These are phyloP conservation scores for Epizoanthus ramosus DNA, from an alignment of 92 coral and sea anemone species.

Conservation along the genomic window DNA sequence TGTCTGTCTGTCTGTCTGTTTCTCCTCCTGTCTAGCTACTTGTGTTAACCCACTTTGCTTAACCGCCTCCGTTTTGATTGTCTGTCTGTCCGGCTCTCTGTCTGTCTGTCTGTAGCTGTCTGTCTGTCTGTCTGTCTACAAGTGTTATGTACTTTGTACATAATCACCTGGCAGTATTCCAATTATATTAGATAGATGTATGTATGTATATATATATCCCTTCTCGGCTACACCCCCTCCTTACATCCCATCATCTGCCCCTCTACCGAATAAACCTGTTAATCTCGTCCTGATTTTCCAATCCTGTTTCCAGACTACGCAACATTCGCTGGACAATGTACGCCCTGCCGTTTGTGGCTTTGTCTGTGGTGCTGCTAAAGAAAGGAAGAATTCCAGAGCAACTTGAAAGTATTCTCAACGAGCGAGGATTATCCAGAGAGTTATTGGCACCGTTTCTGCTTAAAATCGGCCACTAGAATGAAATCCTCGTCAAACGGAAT, in stretches of 20 bases:
- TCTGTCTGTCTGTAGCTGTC: background rate
- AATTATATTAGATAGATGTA: too few relatives aligned
- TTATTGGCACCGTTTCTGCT: too few relatives aligned
- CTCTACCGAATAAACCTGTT: too few relatives aligned
- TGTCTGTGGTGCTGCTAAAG: slow-evolving; percentile 84
- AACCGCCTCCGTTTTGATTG: background rate
- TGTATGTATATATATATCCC: too few relatives aligned
- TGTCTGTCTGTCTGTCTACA: too few relatives aligned
- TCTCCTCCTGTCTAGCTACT: too few relatives aligned
- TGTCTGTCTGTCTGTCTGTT: too few relatives aligned
- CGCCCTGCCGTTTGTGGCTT: slow-evolving; percentile 65
- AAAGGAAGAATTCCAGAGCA: slow-evolving; percentile 47
- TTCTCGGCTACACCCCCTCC: background rate
- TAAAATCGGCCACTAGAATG: too few relatives aligned
- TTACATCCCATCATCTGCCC: background rate
- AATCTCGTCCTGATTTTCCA: too few relatives aligned
- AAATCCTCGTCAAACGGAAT: too few relatives aligned
- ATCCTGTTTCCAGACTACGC: slow-evolving; percentile 69
- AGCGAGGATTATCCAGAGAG: background rate
- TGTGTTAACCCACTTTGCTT: background rate
- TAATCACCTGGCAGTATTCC: too few relatives aligned
- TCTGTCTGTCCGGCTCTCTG: background rate
- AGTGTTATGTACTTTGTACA: too few relatives aligned
- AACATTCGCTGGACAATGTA: slow-evolving; percentile 97
- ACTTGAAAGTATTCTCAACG: slow-evolving; percentile 9